Base-by-base conservation (phyloP, 2,113 vertebrate species). In the Himantopus leucocephalus region DNA sequence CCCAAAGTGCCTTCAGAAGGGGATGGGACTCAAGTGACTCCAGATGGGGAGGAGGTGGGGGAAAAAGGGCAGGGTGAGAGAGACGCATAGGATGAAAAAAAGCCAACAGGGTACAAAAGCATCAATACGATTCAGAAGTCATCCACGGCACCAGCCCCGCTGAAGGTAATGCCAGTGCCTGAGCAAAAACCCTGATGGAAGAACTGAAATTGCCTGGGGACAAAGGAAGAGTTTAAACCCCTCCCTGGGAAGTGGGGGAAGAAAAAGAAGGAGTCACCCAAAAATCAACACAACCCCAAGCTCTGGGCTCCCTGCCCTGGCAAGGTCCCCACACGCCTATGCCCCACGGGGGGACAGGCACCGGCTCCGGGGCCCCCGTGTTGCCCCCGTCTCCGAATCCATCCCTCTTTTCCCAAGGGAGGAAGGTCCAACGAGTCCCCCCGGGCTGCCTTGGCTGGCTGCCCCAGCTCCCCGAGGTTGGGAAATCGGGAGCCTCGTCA, bases 341-440 rank as follows among this genome's bases (percentile, higher is more conserved):
- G 32, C 34, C 48, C 26, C 1, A 0, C 5, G 5, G 9, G 6
- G 27, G 27, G 8, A 32, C 8, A 21, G 48, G 23, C 29, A 60
- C 10, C 0, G 0, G 56, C 37, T 50, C 32, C 6, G 0, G 27
- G 22, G 12, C 12, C 27, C 22, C 32, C 0, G 1, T 2, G 10
- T 24, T 48, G 4, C 27, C 53, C 13, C 24, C 0, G 0, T 26
- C 52, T 59, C 72, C 2, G 0, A 87, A 48, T 34, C 81, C 85
- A 79, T 41, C 72, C 62, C 73, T 55, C 41, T 27, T 79, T 81
- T 81, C 67, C 74, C 71, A 24, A 45, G 30, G 39, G 23, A 67
- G 43, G n/a, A 37, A 78, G 24, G 30, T 72, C 39, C 83, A 17
- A 19, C 0, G 21, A 43, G 35, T 78, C 23, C 86, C 78, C 30